phyloP scores from a whole-genome alignment of 2,888 invertebrate species.

The Tetranychus truncatus region DNA sequence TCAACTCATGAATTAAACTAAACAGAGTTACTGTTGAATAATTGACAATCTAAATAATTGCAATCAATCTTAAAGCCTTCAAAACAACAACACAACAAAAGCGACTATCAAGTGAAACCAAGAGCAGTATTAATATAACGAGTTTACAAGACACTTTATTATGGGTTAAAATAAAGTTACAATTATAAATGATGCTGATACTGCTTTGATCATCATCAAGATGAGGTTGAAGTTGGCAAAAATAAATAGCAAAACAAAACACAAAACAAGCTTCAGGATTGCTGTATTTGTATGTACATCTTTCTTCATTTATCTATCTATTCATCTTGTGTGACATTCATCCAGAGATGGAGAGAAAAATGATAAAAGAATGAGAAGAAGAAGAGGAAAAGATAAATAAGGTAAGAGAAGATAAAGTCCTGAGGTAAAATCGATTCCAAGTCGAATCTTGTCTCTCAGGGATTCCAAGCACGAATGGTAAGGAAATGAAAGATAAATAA shows the following conservation, averaged over 20 bases:
- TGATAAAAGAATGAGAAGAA: neutral
- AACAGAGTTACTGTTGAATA: neutral
- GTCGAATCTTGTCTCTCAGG: neutral
- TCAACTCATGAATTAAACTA: neutral
- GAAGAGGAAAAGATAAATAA: neutral
- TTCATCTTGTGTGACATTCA: neutral
- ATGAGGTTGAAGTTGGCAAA: too few species aligned
- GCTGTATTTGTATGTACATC: neutral
- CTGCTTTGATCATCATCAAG: neutral
- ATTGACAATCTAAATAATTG: neutral
- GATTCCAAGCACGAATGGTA: neutral
- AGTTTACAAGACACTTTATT: neutral
- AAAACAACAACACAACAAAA: neutral
- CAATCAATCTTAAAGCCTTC: neutral
- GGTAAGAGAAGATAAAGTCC: neutral
- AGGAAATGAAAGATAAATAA: neutral
- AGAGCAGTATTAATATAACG: neutral
- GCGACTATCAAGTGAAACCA: neutral
- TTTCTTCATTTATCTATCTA: neutral
- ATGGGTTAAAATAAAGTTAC: neutral
- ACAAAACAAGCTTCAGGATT: neutral
- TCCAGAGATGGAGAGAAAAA: neutral
- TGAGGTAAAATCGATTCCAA: neutral
- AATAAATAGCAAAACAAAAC: neutral
- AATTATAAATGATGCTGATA: constrained; percentile 1